A percentile compares a stretch with the other conserved stretches of the same genome.
Conservation (phyloP, 2,797 vertebrate genomes). For the Xiphophorus birchmanni region DNA sequence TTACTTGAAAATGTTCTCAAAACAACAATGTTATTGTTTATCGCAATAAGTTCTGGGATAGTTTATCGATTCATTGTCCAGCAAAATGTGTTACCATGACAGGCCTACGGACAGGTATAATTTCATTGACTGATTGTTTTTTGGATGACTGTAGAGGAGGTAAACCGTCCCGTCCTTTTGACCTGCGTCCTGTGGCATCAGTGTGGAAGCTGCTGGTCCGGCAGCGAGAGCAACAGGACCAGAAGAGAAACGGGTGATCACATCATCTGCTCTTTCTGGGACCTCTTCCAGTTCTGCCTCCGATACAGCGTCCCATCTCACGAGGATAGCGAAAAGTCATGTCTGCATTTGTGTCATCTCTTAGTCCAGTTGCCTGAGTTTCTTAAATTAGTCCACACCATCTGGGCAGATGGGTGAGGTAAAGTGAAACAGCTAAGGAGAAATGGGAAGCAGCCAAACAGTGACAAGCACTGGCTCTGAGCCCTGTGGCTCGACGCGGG, state of each 20-base stretch:
- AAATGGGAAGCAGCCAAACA: conserved; percentile 37
- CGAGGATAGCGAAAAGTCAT: neutral
- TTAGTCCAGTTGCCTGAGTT: neutral
- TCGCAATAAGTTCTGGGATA: no score
- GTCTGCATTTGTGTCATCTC: neutral
- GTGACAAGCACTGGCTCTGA: conserved; percentile 52
- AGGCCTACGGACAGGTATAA: no score
- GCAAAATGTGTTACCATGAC: no score
- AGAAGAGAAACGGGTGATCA: conserved; percentile 53
- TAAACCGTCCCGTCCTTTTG: neutral
- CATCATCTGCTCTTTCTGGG: conserved; percentile 55
- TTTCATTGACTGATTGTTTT: neutral
- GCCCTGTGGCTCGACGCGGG: conserved; percentile 58
- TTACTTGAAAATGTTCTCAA: no score
- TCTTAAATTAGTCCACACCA: conserved; percentile 33
- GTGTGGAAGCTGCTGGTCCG: conserved; percentile 34
- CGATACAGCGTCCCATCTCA: neutral
- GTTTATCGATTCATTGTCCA: no score
- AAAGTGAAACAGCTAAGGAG: conserved; percentile 39
- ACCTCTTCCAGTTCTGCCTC: conserved; percentile 28
- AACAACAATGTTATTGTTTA: no score
- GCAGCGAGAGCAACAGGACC: conserved; percentile 35
- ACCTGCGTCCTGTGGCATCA: conserved; percentile 6
- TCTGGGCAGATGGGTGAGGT: conserved; percentile 37
- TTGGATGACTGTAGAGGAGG: neutral